Base-by-base conservation (phyloP, 2,888 invertebrate genomes). In the Dasysyrphus tricinctus region DNA sequence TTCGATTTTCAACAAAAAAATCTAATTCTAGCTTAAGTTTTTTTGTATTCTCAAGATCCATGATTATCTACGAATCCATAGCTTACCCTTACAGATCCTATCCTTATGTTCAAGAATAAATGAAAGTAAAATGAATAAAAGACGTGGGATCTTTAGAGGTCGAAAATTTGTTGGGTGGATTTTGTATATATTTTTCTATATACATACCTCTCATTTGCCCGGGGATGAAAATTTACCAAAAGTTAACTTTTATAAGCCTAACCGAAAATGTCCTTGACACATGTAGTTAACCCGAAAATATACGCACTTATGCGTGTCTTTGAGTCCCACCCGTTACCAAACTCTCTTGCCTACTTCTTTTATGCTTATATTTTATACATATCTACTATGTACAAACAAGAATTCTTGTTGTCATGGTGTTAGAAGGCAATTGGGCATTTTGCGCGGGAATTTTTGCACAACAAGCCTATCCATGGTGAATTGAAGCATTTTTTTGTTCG, bases 271-370 rank as follows among this genome's bases (percentile, higher is more conserved):
- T 80, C 85, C 85, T 85, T 85, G 85, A 85, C 81, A 85, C 81
- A 81, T 81, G 81, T 80, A 85, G 85, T 81, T 85, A 85, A 85
- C 85, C 85, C 85, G 73, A 85, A 85, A 85, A 80, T 80, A 49
- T 85, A 70, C 77, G 77, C 74, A 81, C 69, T 85, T 85, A 65
- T 85, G 85, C 80, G 85, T 85, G 85, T 54, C 74, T 51, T 63
- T 44, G 49, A 79, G 63, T 57, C 79, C 79, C 39, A 78, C 59
- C 76, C 44, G 44, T 16, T 29, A 16, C 14, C 12, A 61, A 14
- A 16, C 32, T 47, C 7, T 19, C 65, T 1, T 51, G 24, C 12
- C 14, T 6, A 14, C 29, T 54, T 54, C 29, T 14, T 54, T 54
- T 29, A 5, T 24, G 24, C 12, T 16, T 19, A 49, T 12, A 29